Conservation (phyloP, 2,888 invertebrate species). For the Drosophila ezoana region DNA sequence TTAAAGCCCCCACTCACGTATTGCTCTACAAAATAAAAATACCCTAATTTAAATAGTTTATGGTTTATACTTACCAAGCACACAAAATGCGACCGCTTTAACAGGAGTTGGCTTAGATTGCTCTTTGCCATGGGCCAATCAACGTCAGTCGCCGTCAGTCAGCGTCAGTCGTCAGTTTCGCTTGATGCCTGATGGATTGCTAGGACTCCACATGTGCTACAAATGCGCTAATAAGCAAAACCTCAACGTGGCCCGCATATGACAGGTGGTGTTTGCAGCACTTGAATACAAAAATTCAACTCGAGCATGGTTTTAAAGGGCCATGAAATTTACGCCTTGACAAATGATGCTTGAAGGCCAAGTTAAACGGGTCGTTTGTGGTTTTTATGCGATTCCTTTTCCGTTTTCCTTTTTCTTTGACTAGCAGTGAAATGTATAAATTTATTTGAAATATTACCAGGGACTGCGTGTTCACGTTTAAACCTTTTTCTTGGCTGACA, state of each 20-base stretch:
- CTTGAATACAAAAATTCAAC: slow-evolving; percentile 11
- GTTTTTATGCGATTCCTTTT: slow-evolving; percentile 8
- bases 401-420: background rate
- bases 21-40: background rate
- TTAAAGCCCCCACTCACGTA: background rate
- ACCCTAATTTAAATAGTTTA: background rate
- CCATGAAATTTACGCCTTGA: slow-evolving; percentile 58
- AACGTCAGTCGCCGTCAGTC: slow-evolving; percentile 52
- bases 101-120: slow-evolving; percentile 11
- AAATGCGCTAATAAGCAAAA: slow-evolving; percentile 49
- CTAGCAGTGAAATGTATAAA: slow-evolving; percentile 47
- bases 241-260: slow-evolving; percentile 12
- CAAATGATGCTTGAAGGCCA: slow-evolving; percentile 64
- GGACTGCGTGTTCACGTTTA: slow-evolving; percentile 42
- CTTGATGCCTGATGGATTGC: slow-evolving; percentile 50
- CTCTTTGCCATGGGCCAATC: slow-evolving; percentile 45
- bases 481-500: slow-evolving; percentile 55
- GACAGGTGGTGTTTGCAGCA: slow-evolving; percentile 9
- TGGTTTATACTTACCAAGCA: slow-evolving; percentile 29
- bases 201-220: slow-evolving; percentile 27
- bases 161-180: slow-evolving; percentile 34
- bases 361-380: slow-evolving; percentile 54
- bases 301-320: slow-evolving; percentile 39
- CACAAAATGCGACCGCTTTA: background rate
- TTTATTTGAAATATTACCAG: slow-evolving; percentile 66